Evolutionary conservation across 1,140 invertebrate species (phyloP), one percentile per base, ranked within the genome.

Genomic region (Eupristina koningsbergeri): DNA sequence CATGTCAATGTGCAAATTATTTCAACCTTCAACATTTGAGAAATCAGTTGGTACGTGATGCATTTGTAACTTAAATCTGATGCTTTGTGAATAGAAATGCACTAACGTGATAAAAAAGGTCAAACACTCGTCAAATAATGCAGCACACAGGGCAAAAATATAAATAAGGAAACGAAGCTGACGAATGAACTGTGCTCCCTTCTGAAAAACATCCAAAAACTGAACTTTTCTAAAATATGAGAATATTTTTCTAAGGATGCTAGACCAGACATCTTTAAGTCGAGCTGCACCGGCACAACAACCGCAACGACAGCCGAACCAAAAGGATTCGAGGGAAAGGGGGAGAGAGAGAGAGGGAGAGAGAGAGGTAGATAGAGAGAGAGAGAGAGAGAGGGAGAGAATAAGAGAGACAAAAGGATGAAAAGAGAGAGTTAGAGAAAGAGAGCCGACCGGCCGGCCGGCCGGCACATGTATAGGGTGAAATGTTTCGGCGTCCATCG

Each of bases 181-280:
- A 39, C 67, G 80, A 84, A 80, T 50, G 80, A n/a, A 53, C 36
- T 34, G 67, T 47, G n/a, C 75, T 75, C 77, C 80, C 17, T 9
- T 78, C 50, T 74, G 6, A 41, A 63, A 74, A 71, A 47, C 17
- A 31, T 19, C 31, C 22, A 50, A 34, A 61, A 71, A 76, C 47
- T 81, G 87, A 85, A 85, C 86, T 87, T 86, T 85, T 85, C 81
- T 78, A 86, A 85, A 83, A 76, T 84, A 67, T 80, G 83, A 67
- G 83, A 84, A 84, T 58, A 84, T 84, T 84, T 84, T 76, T 80
- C 78, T 80, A 80, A 79, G 58, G 67, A 80, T 34, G 34, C 58
- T 75, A 75, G 78, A 83, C 74, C 61, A 80, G 85, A 50, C 50
- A 80, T 69, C 39, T 39, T 39, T 22, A n/a, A 85, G 83, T 85